Base-by-base conservation (phyloP, 64 coral and sea anemone species). In the Montipora efflorescens region DNA sequence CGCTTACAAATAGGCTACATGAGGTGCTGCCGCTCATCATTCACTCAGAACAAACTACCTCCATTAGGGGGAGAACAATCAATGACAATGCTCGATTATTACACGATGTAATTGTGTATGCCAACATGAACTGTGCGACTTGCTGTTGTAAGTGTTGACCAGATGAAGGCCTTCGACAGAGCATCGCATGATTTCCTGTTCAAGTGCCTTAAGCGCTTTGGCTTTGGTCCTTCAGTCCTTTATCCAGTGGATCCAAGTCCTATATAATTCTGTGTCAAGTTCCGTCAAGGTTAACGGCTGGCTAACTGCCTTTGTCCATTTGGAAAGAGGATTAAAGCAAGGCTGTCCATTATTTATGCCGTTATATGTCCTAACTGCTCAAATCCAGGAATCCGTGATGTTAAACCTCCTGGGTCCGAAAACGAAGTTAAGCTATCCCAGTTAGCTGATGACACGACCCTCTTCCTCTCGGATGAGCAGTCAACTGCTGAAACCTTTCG, bases 401-500 rank as follows among this genome's bases (percentile, higher is more conserved):
- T 59, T 1, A 1, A 4, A 48, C 61, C 86, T 1, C 75, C 91
- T 20, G 36, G 78, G 5, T 61, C 85, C 7, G 7, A 86, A 3
- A 48, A 75, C 0, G 58, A 71, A 25, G 9, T 78, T 6, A 69
- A 79, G 43, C 5, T 75, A 4, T 87, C 75, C 1, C 59, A 90
- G 14, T 95, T 80, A 16, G 94, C 94, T 0, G 94, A 91, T 67
- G 81, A 91, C 28, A 95, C 82, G 20, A 80, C 90, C 3, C 43
- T 92, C 3, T 20, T 77, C 7, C 43, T 91, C 2, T 5, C 74
- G 4, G 48, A 80, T 3, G 25, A 70, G 5, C 7, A 46, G 3
- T 95, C 89, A 1, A 74, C 92, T 1, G 7, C 5, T 10, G 14
- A 75, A 7, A 62, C 69, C 19, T 91, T 95, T 16, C 3, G 72